Evolutionary conservation across 2,113 vertebrate genomes (phyloP), one percentile per base, ranked within the genome.

Genomic region (Hiodon tergisus): DNA sequence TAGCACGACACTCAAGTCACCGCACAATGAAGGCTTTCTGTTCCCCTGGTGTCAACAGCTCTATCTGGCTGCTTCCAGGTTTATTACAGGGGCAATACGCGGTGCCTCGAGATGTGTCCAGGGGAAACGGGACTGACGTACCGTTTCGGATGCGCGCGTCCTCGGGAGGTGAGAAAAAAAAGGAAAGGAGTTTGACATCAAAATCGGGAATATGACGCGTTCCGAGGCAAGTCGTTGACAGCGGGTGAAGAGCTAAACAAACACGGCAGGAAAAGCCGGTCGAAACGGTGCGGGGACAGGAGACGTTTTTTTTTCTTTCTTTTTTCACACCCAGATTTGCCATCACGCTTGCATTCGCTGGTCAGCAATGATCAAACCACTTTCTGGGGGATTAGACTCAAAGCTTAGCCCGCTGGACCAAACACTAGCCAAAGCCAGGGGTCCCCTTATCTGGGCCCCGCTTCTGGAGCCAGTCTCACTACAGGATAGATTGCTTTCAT

Each of bases 401-500:
- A 93, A 92, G 94, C 91, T 95, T 94, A 94, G 93, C 92, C 91
- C 90, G 92, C 93, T 93, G 93, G 94, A 94, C 92, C 94, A 94
- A 92, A 94, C 92, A 92, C 93, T 91, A 91, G 91, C 90, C 87
- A 93, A 91, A 94, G 92, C 91, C 92, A 94, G 93, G 92, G 94
- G 92, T 95, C 93, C 91, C 90, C 94, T 97, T 96, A 96, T 97
- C 95, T 95, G 93, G 89, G 89, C 91, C 89, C 83, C 93, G 93
- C 94, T 95, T 95, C 93, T 95, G 94, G 93, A 94, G 92, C 92
- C 92, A 90, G 93, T 86, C 90, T 92, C 91, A 91, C 94, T 92
- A 94, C 93, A 92, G 94, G 91, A 94, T 92, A 94, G 94, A 95
- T 95, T 95, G 94, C 94, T 96, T 97, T 96, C 93, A 94, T 93